Percentiles rank a stretch among this genome's conserved stretches.
Evolutionary conservation across 1,140 invertebrate genomes (phyloP).

Genomic region (Drepana arcuata): DNA sequence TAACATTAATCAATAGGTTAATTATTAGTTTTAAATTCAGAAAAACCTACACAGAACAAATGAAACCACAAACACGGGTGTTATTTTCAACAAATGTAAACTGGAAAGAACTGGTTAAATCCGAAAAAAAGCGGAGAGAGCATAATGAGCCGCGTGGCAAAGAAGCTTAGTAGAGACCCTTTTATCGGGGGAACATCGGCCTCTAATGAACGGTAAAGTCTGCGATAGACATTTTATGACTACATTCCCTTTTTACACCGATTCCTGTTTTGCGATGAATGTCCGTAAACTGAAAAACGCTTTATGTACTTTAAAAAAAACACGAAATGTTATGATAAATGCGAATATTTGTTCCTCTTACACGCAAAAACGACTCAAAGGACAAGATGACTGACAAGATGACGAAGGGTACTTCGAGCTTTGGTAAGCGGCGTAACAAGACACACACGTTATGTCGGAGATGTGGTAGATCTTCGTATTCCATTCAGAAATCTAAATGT

Average conservation of each 20-base stretch:
- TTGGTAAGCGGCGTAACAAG: slow-evolving; percentile 99
- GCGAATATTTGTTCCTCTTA: neutral
- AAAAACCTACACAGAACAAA: too few relatives aligned
- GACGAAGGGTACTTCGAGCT: slow-evolving; percentile 99
- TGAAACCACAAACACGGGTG: neutral
- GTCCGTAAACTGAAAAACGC: too few relatives aligned
- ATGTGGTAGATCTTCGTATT: slow-evolving; percentile 96
- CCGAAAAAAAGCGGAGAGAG: slow-evolving; percentile 10
- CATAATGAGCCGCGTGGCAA: slow-evolving; percentile 18
- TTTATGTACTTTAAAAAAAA: neutral
- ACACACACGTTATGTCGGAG: slow-evolving; percentile 98
- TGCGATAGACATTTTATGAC: slow-evolving; percentile 27
- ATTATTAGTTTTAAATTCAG: too few relatives aligned
- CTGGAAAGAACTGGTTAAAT: slow-evolving; percentile 1
- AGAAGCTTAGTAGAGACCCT: slow-evolving; percentile 24
- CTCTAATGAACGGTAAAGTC: slow-evolving; percentile 33
- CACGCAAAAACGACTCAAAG: neutral
- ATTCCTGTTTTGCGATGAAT: slow-evolving; percentile 20
- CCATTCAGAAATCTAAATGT: slow-evolving; percentile 98
- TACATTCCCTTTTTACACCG: slow-evolving; percentile 21
- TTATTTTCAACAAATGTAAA: neutral
- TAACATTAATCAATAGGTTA: too few relatives aligned
- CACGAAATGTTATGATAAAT: neutral
- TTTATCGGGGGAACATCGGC: slow-evolving; percentile 24
- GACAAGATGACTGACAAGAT: neutral